A percentile compares a stretch with the other conserved stretches of the same genome.
Conservation (phyloP, 2,888 invertebrate genomes). For the Mystacides longicornis region DNA sequence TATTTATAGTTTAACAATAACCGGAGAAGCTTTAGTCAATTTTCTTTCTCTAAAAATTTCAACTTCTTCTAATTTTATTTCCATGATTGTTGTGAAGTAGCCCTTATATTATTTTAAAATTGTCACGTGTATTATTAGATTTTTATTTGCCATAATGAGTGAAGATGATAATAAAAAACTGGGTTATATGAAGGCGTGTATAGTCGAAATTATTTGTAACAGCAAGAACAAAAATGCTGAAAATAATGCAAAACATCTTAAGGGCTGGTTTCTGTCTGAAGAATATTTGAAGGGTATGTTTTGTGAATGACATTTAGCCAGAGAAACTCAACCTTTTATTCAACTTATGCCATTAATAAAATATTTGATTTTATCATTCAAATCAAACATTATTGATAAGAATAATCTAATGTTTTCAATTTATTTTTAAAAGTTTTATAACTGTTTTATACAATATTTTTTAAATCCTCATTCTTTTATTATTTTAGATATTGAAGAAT, state of each 20-base stretch:
- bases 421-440: not conserved
- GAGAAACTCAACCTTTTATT: not conserved
- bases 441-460: too few species aligned
- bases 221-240: not conserved
- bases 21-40: too few species aligned
- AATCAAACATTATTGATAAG: not conserved
- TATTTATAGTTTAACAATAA: too few species aligned
- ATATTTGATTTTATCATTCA: not conserved
- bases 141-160: not conserved
- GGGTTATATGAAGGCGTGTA: not conserved
- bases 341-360: not conserved
- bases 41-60: too few species aligned
- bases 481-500: constrained; percentile 19
- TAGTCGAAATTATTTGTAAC: constrained; percentile 7
- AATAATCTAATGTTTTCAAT: not conserved
- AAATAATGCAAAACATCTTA: constrained; percentile 6
- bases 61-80: too few species aligned
- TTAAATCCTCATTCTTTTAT: not conserved
- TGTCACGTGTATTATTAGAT: too few species aligned
- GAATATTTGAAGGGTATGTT: constrained; percentile 17
- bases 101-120: too few species aligned
- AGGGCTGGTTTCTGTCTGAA: constrained; percentile 17
- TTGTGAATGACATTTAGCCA: not conserved
- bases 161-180: not conserved
- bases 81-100: too few species aligned